Conservation (phyloP, 2,113 vertebrate species). For the Ornithorhynchus anatinus region DNA sequence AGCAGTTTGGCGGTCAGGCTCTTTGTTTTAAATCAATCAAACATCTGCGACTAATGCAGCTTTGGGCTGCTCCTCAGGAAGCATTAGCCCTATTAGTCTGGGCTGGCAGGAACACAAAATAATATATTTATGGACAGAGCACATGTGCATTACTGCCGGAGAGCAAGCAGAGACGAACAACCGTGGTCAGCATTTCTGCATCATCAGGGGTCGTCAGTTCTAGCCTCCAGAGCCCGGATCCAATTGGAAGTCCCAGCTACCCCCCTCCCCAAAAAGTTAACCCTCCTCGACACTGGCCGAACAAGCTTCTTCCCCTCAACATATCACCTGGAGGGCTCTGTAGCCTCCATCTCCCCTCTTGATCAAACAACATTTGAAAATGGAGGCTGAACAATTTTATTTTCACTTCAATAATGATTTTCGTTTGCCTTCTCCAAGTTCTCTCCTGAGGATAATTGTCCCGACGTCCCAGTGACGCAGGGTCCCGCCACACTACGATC, state of each 20-base stretch:
- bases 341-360: no score
- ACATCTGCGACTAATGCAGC: conserved; percentile 93
- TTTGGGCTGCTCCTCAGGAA: conserved; percentile 96
- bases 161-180: conserved; percentile 20
- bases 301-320: no score
- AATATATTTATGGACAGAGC: conserved; percentile 84
- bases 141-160: conserved; percentile 67
- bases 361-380: no score
- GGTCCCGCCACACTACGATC: no score
- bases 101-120: conserved; percentile 86
- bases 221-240: not conserved
- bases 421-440: no score
- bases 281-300: no score
- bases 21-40: conserved; percentile 96
- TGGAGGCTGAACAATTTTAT: no score
- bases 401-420: no score
- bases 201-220: conserved; percentile 14
- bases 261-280: not conserved
- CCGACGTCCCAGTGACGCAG: no score
- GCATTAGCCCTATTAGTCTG: conserved; percentile 96
- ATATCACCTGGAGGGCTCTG: no score
- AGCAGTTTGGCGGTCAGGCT: conserved; percentile 80
- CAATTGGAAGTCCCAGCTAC: not conserved
- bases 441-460: no score
- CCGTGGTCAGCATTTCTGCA: conserved; percentile 70